Evolutionary conservation across 2,888 invertebrate genomes (phyloP).

Genomic region (Plagodis pulveraria): DNA sequence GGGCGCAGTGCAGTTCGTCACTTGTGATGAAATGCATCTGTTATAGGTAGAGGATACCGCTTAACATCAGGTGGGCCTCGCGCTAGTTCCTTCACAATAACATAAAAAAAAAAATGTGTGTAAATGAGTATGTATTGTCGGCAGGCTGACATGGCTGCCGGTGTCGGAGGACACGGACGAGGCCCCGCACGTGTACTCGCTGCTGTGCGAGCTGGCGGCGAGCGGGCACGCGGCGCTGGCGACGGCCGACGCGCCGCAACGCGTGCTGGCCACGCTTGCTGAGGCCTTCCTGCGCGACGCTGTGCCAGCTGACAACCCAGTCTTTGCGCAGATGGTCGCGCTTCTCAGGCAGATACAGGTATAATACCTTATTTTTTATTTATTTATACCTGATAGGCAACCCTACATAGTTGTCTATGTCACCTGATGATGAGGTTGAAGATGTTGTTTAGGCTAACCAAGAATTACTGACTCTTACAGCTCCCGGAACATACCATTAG

Average conservation of each 20-base stretch:
- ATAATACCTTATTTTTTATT: constrained; percentile 12
- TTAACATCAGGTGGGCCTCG: too few relatives aligned
- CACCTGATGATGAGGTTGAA: too few relatives aligned
- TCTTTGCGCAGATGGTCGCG: constrained; percentile 91
- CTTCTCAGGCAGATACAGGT: constrained; percentile 96
- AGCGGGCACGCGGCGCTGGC: constrained; percentile 94
- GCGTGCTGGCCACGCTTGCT: constrained; percentile 94
- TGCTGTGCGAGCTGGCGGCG: constrained; percentile 97
- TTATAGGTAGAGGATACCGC: too few relatives aligned
- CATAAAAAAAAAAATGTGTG: too few relatives aligned
- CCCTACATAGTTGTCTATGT: too few relatives aligned
- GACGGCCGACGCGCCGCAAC: constrained; percentile 95
- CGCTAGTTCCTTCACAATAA: too few relatives aligned
- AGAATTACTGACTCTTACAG: too few relatives aligned
- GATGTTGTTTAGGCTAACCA: too few relatives aligned
- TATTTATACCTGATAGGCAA: not conserved
- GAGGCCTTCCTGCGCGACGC: constrained; percentile 95
- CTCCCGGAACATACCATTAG: too few relatives aligned
- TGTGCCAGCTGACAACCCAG: constrained; percentile 89
- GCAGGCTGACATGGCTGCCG: constrained; percentile 96
- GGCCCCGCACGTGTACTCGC: constrained; percentile 97
- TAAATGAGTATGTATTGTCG: not conserved
- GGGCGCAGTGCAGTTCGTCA: too few relatives aligned
- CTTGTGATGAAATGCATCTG: too few relatives aligned
- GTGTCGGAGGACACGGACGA: constrained; percentile 98